Conservation (phyloP, 2,113 vertebrate species). For the Ornithorhynchus anatinus region DNA sequence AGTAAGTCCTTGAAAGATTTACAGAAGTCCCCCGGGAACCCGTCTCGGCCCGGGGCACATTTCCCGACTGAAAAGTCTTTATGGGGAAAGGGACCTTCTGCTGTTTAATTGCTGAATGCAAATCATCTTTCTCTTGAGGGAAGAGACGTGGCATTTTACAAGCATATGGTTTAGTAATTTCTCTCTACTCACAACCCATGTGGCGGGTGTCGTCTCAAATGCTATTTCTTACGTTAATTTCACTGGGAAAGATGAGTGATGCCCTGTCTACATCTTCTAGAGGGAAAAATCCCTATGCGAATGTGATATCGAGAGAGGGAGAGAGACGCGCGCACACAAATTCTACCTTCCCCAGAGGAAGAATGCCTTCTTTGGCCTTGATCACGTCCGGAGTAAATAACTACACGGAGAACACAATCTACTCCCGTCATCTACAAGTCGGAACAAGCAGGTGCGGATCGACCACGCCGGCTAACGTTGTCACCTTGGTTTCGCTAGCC, state of each 20-base stretch:
- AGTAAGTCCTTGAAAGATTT: slow-evolving; percentile 47
- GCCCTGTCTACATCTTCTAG: slow-evolving; percentile 37
- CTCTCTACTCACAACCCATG: slow-evolving; percentile 42
- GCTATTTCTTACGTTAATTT: slow-evolving; percentile 47
- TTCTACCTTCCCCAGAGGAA: slow-evolving; percentile 8
- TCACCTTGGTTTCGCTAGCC: slow-evolving; percentile 25
- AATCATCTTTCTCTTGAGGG: slow-evolving; percentile 54
- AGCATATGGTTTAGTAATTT: slow-evolving; percentile 63
- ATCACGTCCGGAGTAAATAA: too few relatives aligned
- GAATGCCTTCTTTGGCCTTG: slow-evolving; percentile 3
- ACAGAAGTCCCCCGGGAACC: slow-evolving; percentile 26
- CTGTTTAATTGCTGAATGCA: slow-evolving; percentile 59
- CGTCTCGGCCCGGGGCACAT: not conserved
- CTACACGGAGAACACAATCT: too few relatives aligned
- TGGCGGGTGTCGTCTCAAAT: slow-evolving; percentile 48
- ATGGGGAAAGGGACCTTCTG: slow-evolving; percentile 52
- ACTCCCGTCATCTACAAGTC: slow-evolving; percentile 2
- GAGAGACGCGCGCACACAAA: slow-evolving; percentile 30
- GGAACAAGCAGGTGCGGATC: slow-evolving; percentile 13
- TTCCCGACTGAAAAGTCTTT: slow-evolving; percentile 43
- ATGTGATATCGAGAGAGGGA: too few relatives aligned
- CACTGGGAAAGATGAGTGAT: slow-evolving; percentile 26
- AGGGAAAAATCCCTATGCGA: not conserved
- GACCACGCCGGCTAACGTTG: not conserved
- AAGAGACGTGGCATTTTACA: slow-evolving; percentile 54